These are phyloP conservation scores for Sylvia atricapilla DNA, from an alignment of 2,113 vertebrate species.

Conservation along the genomic window DNA sequence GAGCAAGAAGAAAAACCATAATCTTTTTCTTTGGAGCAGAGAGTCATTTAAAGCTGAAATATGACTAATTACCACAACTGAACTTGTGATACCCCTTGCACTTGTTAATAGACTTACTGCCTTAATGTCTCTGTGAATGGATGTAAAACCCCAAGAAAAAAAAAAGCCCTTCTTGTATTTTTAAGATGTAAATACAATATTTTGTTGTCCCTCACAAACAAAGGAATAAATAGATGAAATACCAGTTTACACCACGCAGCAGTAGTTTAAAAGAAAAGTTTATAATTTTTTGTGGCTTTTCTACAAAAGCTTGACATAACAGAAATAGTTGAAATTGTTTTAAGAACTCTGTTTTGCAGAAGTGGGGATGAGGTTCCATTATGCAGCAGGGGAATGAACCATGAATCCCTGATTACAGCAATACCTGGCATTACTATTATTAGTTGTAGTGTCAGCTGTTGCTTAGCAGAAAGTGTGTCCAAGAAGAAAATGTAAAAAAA, in stretches of 20 bases:
- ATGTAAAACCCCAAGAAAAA: background rate
- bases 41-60: constrained; percentile 19
- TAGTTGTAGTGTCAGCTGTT: background rate
- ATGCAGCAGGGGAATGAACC: background rate
- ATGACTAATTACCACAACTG: constrained; percentile 19
- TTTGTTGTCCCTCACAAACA: background rate
- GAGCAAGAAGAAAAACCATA: constrained; percentile 30
- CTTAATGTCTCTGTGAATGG: background rate
- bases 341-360: background rate
- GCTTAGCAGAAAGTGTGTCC: background rate
- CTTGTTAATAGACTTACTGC: background rate
- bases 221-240: background rate
- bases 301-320: background rate
- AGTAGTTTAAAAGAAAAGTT: background rate
- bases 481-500: background rate
- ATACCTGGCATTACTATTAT: background rate
- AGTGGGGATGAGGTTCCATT: background rate
- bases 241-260: background rate
- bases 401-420: background rate
- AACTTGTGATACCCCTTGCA: constrained; percentile 22
- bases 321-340: background rate
- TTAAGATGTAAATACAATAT: background rate
- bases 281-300: background rate
- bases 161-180: background rate
- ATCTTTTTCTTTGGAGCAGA: constrained; percentile 5